phyloP scores from a whole-genome alignment of 1,140 invertebrate genomes.

The Formica exsecta region DNA sequence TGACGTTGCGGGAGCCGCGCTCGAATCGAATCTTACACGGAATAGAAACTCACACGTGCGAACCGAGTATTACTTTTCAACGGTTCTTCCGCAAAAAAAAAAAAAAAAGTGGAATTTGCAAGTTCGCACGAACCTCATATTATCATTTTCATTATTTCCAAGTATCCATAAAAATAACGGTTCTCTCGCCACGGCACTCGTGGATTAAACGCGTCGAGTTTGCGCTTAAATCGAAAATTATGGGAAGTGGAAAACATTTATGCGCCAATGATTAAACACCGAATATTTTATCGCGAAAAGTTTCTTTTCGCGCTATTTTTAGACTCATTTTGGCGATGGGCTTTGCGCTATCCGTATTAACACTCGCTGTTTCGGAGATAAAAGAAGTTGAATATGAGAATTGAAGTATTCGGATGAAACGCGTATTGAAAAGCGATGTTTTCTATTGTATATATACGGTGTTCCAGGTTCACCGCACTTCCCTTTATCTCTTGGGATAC shows the following conservation, averaged over 20 bases:
- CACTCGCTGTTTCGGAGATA: not conserved
- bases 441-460: not conserved
- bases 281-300: not conserved
- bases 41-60: not conserved
- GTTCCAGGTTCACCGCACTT: slow-evolving; percentile 51
- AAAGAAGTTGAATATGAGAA: not conserved
- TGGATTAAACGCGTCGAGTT: slow-evolving; percentile 16
- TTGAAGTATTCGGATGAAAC: slow-evolving; percentile 23
- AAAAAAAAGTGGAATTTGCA: not conserved
- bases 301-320: not conserved
- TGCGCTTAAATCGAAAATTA: not conserved
- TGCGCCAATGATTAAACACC: too few relatives aligned
- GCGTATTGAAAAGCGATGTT: slow-evolving; percentile 43
- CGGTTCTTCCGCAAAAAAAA: not conserved
- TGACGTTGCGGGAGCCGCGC: not conserved
- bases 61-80: slow-evolving; percentile 14
- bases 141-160: slow-evolving; percentile 15
- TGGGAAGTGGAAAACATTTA: not conserved
- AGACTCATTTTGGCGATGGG: not conserved
- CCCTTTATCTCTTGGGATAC: slow-evolving; percentile 45
- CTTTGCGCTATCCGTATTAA: not conserved
- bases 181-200: not conserved
- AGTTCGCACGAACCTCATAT: not conserved
- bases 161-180: not conserved
- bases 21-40: slow-evolving; percentile 3